phyloP scores from a whole-genome alignment of 2,797 vertebrate species.

The Emys orbicularis region DNA sequence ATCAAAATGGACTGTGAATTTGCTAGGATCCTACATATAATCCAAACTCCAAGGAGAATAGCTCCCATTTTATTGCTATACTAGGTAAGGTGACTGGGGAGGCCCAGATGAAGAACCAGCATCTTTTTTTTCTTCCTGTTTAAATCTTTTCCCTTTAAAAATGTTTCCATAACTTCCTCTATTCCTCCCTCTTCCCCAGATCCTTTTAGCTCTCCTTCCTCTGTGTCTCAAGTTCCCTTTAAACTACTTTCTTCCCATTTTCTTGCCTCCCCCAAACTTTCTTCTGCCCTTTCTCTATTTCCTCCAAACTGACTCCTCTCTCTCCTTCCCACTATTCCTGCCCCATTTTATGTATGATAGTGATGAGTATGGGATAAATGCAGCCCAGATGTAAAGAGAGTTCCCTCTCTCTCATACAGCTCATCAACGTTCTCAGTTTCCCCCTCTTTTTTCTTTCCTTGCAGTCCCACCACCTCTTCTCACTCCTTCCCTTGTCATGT shows the following conservation, averaged over 20 bases:
- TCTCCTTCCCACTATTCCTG: not conserved
- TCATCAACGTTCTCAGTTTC: not conserved
- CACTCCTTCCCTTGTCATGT: not conserved
- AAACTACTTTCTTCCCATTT: not conserved
- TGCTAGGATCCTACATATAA: not conserved
- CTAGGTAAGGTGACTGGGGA: not conserved
- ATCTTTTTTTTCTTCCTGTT: constrained; percentile 32
- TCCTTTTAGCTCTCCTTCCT: not conserved
- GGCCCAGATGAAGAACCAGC: not conserved
- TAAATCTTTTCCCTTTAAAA: not conserved
- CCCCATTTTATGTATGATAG: not conserved
- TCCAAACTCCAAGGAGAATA: not conserved
- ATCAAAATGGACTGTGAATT: too few relatives aligned
- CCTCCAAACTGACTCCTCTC: not conserved
- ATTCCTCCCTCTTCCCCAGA: not conserved
- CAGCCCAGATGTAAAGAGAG: not conserved
- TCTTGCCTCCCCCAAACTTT: not conserved
- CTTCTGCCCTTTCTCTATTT: not conserved
- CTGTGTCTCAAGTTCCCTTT: not conserved
- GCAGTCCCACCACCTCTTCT: not conserved
- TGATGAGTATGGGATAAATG: not conserved
- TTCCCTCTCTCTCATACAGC: not conserved
- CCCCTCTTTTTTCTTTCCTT: not conserved
- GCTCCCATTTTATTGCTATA: constrained; percentile 25
- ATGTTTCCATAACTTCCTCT: constrained; percentile 8